Conservation (phyloP, 2,888 invertebrate genomes). For the Leistus spinibarbis region DNA sequence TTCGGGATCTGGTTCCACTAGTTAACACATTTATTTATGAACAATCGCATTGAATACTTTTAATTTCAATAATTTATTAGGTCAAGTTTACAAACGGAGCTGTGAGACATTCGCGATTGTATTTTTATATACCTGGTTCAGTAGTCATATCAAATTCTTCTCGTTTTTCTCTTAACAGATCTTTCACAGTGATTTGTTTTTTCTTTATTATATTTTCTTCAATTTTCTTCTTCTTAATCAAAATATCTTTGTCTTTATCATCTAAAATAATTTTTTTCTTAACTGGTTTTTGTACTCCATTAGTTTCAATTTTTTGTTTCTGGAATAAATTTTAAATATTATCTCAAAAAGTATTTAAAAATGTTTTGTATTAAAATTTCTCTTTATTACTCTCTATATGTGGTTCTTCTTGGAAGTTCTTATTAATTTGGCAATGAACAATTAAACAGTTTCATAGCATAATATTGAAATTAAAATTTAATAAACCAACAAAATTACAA, state of each 20-base stretch:
- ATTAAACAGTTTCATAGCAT: background rate
- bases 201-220: constrained; percentile 49
- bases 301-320: constrained; percentile 57
- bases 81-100: constrained; percentile 9
- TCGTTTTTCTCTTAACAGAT: constrained; percentile 54
- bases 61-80: constrained; percentile 1
- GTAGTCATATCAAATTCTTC: constrained; percentile 55
- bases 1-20: background rate
- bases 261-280: constrained; percentile 54
- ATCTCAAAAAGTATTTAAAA: background rate
- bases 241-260: constrained; percentile 49
- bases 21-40: background rate
- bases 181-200: constrained; percentile 53
- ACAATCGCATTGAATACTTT: constrained; percentile 14
- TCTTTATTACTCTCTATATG: background rate
- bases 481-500: no score
- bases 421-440: no score
- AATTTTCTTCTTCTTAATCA: constrained; percentile 45
- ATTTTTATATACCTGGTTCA: constrained; percentile 40
- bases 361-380: background rate
- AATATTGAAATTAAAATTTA: no score
- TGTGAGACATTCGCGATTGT: constrained; percentile 47
- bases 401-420: background rate
- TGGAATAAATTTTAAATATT: constrained; percentile 41
- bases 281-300: constrained; percentile 51